A percentile compares a stretch with the other conserved stretches of the same genome.
Conservation (phyloP, 1,140 invertebrate species). For the Bacillus rossius region DNA sequence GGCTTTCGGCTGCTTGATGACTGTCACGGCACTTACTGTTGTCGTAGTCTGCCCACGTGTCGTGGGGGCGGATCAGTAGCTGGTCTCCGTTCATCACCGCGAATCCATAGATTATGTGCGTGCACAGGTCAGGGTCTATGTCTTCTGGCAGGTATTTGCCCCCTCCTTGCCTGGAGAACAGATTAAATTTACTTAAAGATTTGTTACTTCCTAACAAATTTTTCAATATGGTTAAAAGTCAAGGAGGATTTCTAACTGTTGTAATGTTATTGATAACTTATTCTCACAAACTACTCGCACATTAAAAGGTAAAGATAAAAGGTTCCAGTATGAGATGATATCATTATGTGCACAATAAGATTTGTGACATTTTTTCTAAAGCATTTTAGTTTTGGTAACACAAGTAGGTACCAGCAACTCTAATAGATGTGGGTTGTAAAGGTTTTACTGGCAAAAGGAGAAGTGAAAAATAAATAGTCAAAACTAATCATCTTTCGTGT, state of each 20-base stretch:
- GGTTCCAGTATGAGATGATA: too few species aligned
- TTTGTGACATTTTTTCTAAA: too few species aligned
- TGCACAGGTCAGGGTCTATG: conserved; percentile 62
- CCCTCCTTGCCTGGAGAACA: conserved; percentile 43
- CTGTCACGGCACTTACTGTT: conserved; percentile 47
- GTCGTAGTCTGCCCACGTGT: conserved; percentile 61
- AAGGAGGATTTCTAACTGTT: neutral
- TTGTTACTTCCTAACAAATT: too few species aligned
- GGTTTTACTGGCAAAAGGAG: too few species aligned
- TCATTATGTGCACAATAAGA: too few species aligned
- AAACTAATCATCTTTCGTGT: too few species aligned
- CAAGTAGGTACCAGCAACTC: too few species aligned
- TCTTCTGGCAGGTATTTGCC: conserved; percentile 59
- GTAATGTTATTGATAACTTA: neutral
- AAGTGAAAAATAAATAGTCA: too few species aligned
- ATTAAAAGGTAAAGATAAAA: neutral
- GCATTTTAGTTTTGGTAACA: too few species aligned
- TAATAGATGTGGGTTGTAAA: too few species aligned
- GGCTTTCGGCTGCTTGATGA: too few species aligned
- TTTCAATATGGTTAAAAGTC: neutral
- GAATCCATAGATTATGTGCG: conserved; percentile 69
- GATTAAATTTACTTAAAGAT: neutral
- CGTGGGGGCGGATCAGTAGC: conserved; percentile 57
- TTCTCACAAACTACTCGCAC: too few species aligned
- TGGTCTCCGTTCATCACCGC: conserved; percentile 55